Percentiles rank a stretch among this genome's conserved stretches.
These are phyloP conservation scores for Hoplias malabaricus DNA, from an alignment of 2,113 vertebrate species.

Conservation along the genomic window DNA sequence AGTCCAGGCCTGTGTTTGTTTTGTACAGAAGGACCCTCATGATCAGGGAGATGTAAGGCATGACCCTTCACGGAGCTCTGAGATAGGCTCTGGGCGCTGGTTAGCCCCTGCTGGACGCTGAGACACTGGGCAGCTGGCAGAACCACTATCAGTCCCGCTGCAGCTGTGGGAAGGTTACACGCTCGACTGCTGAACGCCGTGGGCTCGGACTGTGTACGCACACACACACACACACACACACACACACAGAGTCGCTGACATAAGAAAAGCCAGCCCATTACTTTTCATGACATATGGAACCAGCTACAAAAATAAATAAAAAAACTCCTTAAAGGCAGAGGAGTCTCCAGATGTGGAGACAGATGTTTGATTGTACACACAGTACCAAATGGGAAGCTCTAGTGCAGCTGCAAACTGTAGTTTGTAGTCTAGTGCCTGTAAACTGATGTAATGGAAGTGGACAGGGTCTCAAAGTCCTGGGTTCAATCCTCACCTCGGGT, in stretches of 20 bases:
- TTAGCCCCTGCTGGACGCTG: not conserved
- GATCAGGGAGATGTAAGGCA: constrained; percentile 12
- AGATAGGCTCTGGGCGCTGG: constrained; percentile 16
- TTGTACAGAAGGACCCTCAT: not conserved
- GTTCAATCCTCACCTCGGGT: no score
- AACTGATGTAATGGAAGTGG: no score
- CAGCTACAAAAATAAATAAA: no score
- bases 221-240: constrained; percentile 3
- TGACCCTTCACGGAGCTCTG: not conserved
- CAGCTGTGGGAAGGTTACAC: constrained; percentile 23
- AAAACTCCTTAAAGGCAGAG: no score
- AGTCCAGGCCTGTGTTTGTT: not conserved
- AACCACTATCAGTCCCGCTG: constrained; percentile 14
- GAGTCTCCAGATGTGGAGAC: no score
- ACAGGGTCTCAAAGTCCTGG: no score
- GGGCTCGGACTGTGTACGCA: not conserved
- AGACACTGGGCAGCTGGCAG: not conserved
- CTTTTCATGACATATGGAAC: no score
- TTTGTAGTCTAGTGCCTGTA: no score
- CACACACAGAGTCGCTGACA: not conserved
- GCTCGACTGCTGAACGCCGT: constrained; percentile 10
- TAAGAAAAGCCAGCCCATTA: no score
- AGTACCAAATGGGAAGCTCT: no score
- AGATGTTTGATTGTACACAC: no score
- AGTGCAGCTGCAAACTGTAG: no score